These are phyloP conservation scores for Ctenodactylus gundi DNA, from an alignment of 2,113 vertebrate genomes.

Conservation along the genomic window DNA sequence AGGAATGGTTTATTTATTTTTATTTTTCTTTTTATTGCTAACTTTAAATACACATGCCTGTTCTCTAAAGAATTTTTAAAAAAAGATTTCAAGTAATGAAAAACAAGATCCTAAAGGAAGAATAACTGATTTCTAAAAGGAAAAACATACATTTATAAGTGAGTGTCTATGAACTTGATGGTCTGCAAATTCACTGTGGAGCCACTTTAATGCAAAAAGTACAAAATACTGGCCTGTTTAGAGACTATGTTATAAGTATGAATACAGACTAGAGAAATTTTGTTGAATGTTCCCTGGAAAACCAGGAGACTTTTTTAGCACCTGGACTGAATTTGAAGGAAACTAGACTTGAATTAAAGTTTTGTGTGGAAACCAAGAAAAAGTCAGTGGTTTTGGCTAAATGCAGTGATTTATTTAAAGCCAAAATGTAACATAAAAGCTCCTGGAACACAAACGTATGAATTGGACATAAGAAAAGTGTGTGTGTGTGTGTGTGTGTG, in stretches of 20 bases:
- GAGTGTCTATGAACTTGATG: conserved; percentile 51
- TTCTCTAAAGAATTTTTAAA: conserved; percentile 4
- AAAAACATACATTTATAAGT: conserved; percentile 62
- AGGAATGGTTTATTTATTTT: conserved; percentile 53
- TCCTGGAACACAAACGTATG: conserved; percentile 62
- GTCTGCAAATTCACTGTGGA: conserved; percentile 60
- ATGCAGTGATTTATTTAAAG: conserved; percentile 75
- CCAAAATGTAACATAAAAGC: conserved; percentile 68
- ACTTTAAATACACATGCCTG: conserved; percentile 45
- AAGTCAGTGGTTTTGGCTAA: conserved; percentile 77
- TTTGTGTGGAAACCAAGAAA: conserved; percentile 77
- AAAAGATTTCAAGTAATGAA: conserved; percentile 45
- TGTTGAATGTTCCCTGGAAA: conserved; percentile 71
- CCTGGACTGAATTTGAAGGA: conserved; percentile 79
- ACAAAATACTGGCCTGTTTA: conserved; percentile 65
- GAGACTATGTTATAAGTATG: conserved; percentile 54
- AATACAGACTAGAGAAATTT: conserved; percentile 55
- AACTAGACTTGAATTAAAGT: conserved; percentile 74
- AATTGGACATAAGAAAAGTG: conserved; percentile 29
- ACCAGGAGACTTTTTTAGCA: conserved; percentile 68
- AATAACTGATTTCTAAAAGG: conserved; percentile 58
- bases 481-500: neutral
- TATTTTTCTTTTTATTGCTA: conserved; percentile 60
- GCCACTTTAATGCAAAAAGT: conserved; percentile 61
- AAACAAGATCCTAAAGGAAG: conserved; percentile 63